Evolutionary conservation across 1,140 invertebrate species (phyloP).

Genomic region (Acromyrmex charruanus): DNA sequence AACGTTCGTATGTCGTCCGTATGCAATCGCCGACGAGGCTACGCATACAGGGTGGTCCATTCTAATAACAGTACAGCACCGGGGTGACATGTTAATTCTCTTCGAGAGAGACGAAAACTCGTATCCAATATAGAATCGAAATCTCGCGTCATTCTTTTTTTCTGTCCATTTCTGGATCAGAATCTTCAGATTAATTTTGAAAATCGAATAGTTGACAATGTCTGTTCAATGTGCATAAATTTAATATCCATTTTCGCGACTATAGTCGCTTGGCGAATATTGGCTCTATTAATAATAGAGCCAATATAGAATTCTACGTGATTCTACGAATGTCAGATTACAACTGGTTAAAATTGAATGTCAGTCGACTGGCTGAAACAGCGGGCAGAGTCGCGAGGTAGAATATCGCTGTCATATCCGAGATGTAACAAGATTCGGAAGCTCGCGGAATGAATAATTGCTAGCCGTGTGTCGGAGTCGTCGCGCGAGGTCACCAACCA

Average conservation of each 20-base stretch:
- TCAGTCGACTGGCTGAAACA: conserved; percentile 26
- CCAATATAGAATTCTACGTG: conserved; percentile 20
- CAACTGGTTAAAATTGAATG: conserved; percentile 57
- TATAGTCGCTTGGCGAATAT: not conserved
- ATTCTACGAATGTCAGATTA: conserved; percentile 57
- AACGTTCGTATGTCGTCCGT: conserved; percentile 24
- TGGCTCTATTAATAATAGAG: conserved; percentile 28
- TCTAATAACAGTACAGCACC: not conserved
- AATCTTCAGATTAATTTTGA: not conserved
- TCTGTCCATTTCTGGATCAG: not conserved
- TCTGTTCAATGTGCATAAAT: not conserved
- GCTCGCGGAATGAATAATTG: conserved; percentile 63
- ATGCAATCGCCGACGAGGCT: not conserved
- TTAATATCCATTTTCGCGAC: not conserved
- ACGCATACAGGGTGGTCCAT: conserved; percentile 1
- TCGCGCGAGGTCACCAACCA: conserved; percentile 63
- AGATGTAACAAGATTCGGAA: conserved; percentile 64
- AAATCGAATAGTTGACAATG: not conserved
- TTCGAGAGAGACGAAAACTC: not conserved
- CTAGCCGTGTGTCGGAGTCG: conserved; percentile 56
- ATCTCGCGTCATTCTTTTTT: not conserved
- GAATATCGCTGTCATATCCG: conserved; percentile 63
- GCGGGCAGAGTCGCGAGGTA: conserved; percentile 35
- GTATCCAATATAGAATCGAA: not conserved
- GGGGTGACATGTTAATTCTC: not conserved